These are phyloP conservation scores for Xanthia icteritia DNA, from an alignment of 2,888 invertebrate genomes.

Conservation along the genomic window DNA sequence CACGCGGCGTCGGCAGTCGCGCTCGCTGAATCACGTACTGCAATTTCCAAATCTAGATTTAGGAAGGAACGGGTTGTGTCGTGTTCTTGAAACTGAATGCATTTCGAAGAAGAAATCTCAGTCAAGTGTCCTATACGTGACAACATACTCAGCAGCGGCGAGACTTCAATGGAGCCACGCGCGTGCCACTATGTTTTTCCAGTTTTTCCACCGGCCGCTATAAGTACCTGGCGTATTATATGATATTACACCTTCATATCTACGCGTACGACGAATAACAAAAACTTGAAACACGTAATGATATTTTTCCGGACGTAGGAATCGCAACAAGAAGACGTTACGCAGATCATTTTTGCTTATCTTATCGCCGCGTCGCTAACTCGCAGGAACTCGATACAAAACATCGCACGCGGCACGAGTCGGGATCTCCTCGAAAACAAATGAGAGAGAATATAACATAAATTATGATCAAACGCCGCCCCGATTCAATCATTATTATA, in stretches of 20 bases:
- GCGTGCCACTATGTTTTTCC: conserved; percentile 76
- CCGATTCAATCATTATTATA: conserved; percentile 77
- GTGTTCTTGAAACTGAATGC: conserved; percentile 81
- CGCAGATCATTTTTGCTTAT: conserved; percentile 62
- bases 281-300: conserved; percentile 64
- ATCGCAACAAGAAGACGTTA: conserved; percentile 66
- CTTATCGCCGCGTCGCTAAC: conserved; percentile 69
- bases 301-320: conserved; percentile 65
- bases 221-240: conserved; percentile 61
- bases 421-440: conserved; percentile 69
- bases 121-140: conserved; percentile 80
- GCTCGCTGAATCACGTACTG: conserved; percentile 81
- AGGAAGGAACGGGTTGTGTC: conserved; percentile 76
- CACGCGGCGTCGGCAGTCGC: conserved; percentile 66
- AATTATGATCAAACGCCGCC: conserved; percentile 74
- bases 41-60: conserved; percentile 85
- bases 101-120: conserved; percentile 81
- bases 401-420: conserved; percentile 69
- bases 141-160: conserved; percentile 72
- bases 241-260: conserved; percentile 62
- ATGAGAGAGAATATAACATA: conserved; percentile 80
- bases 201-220: conserved; percentile 74
- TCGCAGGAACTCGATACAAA: conserved; percentile 68
- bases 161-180: conserved; percentile 79
- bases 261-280: conserved; percentile 65